phyloP scores from a whole-genome alignment of 92 coral and sea anemone genomes.

The Heliopora coerulea region DNA sequence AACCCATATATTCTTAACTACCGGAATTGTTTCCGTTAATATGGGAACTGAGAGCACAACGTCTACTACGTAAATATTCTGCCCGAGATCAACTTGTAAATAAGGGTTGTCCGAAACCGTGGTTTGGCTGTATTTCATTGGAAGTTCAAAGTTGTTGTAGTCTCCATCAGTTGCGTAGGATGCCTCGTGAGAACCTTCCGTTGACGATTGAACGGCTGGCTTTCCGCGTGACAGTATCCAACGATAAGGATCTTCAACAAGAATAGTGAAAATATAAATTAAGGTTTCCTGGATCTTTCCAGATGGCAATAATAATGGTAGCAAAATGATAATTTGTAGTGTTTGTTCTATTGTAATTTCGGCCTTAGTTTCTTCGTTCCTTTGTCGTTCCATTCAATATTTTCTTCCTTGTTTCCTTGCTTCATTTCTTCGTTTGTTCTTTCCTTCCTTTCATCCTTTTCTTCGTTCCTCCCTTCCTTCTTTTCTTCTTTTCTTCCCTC shows the following conservation, averaged over 20 bases:
- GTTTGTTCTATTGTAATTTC: no score
- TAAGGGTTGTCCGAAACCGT: conserved; percentile 9
- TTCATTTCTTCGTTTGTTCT: no score
- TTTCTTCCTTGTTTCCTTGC: no score
- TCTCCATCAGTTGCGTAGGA: conserved; percentile 18
- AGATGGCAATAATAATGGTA: no score
- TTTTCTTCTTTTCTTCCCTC: no score
- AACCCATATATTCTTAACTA: neutral
- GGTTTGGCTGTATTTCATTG: conserved; percentile 1
- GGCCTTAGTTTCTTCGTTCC: no score
- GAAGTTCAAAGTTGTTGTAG: neutral
- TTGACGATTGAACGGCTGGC: conserved; percentile 1
- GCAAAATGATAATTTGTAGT: no score
- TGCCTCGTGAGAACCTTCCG: neutral
- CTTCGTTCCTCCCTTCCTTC: no score
- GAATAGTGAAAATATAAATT: no score
- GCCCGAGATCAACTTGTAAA: conserved; percentile 8
- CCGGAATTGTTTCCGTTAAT: neutral
- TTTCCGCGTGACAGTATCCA: neutral
- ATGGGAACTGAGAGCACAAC: neutral
- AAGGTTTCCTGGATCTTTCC: no score
- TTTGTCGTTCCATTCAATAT: no score
- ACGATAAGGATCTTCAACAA: conserved; percentile 11
- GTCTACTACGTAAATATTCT: neutral
- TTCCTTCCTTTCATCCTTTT: no score